Evolutionary conservation across 2,888 invertebrate genomes (phyloP), one percentile per base, ranked within the genome.

Genomic region (Nemoura dubitans): DNA sequence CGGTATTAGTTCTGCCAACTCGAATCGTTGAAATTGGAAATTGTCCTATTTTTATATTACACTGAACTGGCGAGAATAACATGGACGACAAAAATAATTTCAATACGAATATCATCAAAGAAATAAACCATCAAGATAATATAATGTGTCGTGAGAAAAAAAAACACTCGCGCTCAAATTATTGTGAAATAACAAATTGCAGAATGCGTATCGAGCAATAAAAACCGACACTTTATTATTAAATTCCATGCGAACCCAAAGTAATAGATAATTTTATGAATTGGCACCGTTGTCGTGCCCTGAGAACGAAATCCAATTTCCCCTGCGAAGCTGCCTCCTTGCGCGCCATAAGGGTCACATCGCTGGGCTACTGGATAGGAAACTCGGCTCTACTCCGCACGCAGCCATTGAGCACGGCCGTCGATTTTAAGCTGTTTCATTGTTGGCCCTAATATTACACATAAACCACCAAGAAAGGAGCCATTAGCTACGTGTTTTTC

Each of bases 261-360:
- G 59, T 59, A 59, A 59, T 59, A 59, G 59, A 59, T 59, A 59
- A 59, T 59, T 59, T 59, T 59, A 59, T 59, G 59, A 59, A 59
- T 59, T 59, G 59, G 59, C 59, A 59, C 59, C 59, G 59, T 21
- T 21, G 59, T 59, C 59, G 16, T 59, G 21, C 10, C 6, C 59
- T 59, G 14, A 10, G 36, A 36, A 36, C 59, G 21, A 59, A 59
- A 59, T 59, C 59, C 59, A 59, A 59, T 59, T 59, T 59, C 59
- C 59, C 59, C 21, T 59, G 16, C 21, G 59, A 59, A 21, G 59
- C 59, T 7, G 59, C 59, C 14, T 10, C 16, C 59, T 59, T 14
- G 16, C 2, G 6, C 1, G 6, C 14, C 59, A 21, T 21, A 59
- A 59, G 59, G 59, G 59, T 59, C 59, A 59, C 59, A 21, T 59